Evolutionary conservation across 2,113 vertebrate genomes (phyloP), one percentile per base, ranked within the genome.

Genomic region (Neodon shergylaensis): DNA sequence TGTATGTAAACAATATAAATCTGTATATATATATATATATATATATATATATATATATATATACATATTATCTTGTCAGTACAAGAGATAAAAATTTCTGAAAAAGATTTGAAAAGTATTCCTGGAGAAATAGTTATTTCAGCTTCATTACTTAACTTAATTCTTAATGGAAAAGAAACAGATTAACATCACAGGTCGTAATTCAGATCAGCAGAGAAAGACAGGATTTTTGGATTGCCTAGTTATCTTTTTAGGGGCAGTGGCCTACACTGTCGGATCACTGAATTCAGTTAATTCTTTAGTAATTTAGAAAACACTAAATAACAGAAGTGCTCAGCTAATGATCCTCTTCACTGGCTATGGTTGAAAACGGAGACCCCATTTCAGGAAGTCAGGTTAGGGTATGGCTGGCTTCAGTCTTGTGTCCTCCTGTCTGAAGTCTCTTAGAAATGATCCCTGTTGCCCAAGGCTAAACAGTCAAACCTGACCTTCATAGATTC

Each of bases 211-310:
- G 68, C 79, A 68, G 52, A 63, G 68, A 82, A 49, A 68, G 58
- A 78, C 49, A 0, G 44, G 86, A 63, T 79, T 47, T 47, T 91
- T 88, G 65, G 73, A 82, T 77, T 5, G 73, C 63, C 28, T 61
- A 44, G 72, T 95, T 74, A 86, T 61, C n/a, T 31, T 92, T 77
- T 58, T 21, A 68, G 28, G 13, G 42, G n/a, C 58, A 42, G 3
- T 16, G 11, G n/a, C 28, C 10, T 61, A 42, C 39, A 4, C 5
- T 12, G 58, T 84, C 9, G 44, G 66, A 17, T 77, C 88, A 94
- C 47, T 94, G 93, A 81, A 77, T 58, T 77, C 61, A 47, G 52
- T 73, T 90, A 93, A 93, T 90, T 87, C 70, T 88, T 92, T 58
- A 61, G 44, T 94, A 13, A 52, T 93, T 76, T 91, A 68, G 17